These are phyloP conservation scores for Meganola albula DNA, from an alignment of 2,888 invertebrate species.

Conservation along the genomic window DNA sequence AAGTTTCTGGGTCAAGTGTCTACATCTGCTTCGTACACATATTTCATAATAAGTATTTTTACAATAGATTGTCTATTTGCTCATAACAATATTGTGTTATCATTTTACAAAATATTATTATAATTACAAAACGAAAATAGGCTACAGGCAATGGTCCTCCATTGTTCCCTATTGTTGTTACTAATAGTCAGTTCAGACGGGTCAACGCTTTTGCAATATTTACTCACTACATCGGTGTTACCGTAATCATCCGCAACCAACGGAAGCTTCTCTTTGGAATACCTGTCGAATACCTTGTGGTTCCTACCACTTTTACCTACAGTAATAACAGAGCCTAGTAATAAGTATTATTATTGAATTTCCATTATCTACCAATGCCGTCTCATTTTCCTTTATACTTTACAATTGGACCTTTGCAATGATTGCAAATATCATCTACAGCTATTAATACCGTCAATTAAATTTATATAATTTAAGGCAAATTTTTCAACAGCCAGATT, in stretches of 20 bases:
- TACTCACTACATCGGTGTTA: constrained; percentile 39
- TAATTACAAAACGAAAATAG: constrained; percentile 7
- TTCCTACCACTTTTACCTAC: constrained; percentile 28
- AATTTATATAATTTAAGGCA: too few relatives aligned
- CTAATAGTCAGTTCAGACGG: constrained; percentile 32
- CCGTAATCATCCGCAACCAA: constrained; percentile 50
- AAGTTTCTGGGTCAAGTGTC: constrained; percentile 41
- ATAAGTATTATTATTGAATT: constrained; percentile 25
- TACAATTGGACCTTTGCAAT: constrained; percentile 27
- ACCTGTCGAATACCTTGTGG: too few relatives aligned
- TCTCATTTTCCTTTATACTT: too few relatives aligned
- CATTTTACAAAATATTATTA: not conserved
- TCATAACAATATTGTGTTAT: constrained; percentile 4
- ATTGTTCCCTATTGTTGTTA: constrained; percentile 47
- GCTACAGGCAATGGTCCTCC: constrained; percentile 25
- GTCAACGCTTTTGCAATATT: constrained; percentile 48
- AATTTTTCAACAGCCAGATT: too few relatives aligned
- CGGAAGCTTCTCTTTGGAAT: constrained; percentile 47
- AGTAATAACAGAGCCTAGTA: constrained; percentile 30
- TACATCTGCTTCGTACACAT: constrained; percentile 24
- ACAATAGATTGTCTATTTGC: constrained; percentile 4
- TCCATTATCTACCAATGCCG: constrained; percentile 24
- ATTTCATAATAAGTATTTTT: constrained; percentile 19
- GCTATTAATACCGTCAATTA: constrained; percentile 23
- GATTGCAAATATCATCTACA: constrained; percentile 14